These are phyloP conservation scores for Macaria notata DNA, from an alignment of 2,888 invertebrate genomes.

Conservation along the genomic window DNA sequence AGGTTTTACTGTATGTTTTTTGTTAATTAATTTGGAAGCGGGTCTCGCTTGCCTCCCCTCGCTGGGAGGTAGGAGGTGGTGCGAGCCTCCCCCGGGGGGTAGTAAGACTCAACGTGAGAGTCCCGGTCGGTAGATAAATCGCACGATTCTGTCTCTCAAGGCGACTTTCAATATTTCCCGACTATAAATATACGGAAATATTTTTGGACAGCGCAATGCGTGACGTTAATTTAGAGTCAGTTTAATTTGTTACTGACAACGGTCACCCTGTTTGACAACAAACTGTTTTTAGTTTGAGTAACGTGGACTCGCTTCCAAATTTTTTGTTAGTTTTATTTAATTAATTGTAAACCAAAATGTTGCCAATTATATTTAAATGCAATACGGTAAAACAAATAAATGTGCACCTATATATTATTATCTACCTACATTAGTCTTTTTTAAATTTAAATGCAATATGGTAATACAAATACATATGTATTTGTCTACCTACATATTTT, in stretches of 20 bases:
- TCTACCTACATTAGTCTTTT: no score
- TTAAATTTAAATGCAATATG: no score
- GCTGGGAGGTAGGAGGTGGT: slow-evolving; percentile 32
- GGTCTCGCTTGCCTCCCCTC: slow-evolving; percentile 38
- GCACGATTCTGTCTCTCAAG: slow-evolving; percentile 64
- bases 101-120: slow-evolving; percentile 65
- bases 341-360: slow-evolving; percentile 40
- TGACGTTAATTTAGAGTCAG: slow-evolving; percentile 54
- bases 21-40: slow-evolving; percentile 54
- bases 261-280: slow-evolving; percentile 33
- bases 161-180: slow-evolving; percentile 72
- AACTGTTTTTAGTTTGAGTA: slow-evolving; percentile 40
- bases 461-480: no score
- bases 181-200: slow-evolving; percentile 80
- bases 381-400: no score
- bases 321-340: not conserved
- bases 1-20: slow-evolving; percentile 32
- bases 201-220: slow-evolving; percentile 58
- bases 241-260: slow-evolving; percentile 51
- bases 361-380: not conserved
- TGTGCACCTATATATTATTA: no score
- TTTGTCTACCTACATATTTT: no score
- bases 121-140: slow-evolving; percentile 49
- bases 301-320: slow-evolving; percentile 27
- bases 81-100: slow-evolving; percentile 39